phyloP scores from a whole-genome alignment of 2,113 vertebrate genomes.

The Pteropus alecto region DNA sequence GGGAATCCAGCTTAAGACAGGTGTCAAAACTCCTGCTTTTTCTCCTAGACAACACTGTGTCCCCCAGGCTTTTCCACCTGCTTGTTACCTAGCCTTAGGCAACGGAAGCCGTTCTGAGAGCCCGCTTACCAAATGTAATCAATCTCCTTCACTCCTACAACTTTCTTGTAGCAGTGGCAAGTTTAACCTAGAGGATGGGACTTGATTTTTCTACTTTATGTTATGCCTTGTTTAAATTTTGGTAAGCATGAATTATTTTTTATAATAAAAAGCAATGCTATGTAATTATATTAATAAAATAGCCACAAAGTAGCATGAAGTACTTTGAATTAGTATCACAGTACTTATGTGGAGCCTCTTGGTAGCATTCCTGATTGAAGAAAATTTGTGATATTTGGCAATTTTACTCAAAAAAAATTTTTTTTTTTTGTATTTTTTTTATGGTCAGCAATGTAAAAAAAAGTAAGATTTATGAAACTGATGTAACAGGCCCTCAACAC shows the following conservation, averaged over 20 bases:
- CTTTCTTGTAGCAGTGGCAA: neutral
- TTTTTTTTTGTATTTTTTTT: neutral
- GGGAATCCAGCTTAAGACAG: neutral
- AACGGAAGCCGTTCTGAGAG: neutral
- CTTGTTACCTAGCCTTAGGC: neutral
- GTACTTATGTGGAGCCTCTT: neutral
- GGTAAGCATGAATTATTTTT: neutral
- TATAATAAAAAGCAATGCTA: neutral
- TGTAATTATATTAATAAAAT: neutral
- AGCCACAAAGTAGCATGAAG: neutral
- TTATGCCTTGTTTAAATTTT: neutral
- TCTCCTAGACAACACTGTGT: neutral
- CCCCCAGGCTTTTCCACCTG: neutral
- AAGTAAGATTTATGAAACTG: neutral
- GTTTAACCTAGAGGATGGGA: neutral
- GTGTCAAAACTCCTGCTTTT: neutral
- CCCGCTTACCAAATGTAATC: neutral
- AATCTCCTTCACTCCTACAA: neutral
- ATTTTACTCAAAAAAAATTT: neutral
- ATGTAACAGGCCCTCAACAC: neutral
- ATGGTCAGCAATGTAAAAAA: neutral
- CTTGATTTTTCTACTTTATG: neutral
- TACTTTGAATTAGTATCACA: neutral
- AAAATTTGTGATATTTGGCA: neutral
- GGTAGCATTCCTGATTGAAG: neutral